Percentiles rank a stretch among this genome's conserved stretches.
phyloP scores from a whole-genome alignment of 2,113 vertebrate genomes.

The Cnemophilus loriae region DNA sequence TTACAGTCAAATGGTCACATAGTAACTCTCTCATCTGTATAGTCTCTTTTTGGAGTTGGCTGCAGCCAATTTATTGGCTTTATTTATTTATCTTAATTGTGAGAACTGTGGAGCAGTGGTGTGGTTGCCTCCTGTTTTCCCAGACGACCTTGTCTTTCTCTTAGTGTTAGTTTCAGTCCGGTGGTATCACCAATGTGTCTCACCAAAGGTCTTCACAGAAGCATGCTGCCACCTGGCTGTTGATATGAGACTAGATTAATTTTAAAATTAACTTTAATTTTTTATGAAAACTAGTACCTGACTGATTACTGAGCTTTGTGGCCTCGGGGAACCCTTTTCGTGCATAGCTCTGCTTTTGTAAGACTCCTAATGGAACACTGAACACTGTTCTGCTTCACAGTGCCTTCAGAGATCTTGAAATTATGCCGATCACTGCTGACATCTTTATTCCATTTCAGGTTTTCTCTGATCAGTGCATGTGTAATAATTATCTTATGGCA shows the following conservation, averaged over 20 bases:
- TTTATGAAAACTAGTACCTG: neutral
- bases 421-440: neutral
- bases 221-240: neutral
- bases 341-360: neutral
- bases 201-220: neutral
- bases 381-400: neutral
- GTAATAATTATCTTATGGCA: slow-evolving; percentile 41
- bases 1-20: neutral
- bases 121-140: neutral
- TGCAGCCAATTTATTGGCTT: too few species aligned
- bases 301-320: neutral
- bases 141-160: neutral
- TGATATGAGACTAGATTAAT: neutral
- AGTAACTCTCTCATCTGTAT: neutral
- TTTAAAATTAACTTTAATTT: neutral
- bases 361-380: neutral
- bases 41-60: neutral
- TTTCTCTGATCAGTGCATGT: neutral
- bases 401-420: slow-evolving; percentile 31
- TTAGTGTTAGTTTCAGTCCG: neutral
- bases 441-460: slow-evolving; percentile 38
- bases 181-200: neutral
- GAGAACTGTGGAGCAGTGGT: neutral
- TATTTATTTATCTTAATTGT: too few species aligned
- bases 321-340: neutral